Evolutionary conservation across 1,140 invertebrate genomes (phyloP).

Genomic region (Octopus bimaculoides): DNA sequence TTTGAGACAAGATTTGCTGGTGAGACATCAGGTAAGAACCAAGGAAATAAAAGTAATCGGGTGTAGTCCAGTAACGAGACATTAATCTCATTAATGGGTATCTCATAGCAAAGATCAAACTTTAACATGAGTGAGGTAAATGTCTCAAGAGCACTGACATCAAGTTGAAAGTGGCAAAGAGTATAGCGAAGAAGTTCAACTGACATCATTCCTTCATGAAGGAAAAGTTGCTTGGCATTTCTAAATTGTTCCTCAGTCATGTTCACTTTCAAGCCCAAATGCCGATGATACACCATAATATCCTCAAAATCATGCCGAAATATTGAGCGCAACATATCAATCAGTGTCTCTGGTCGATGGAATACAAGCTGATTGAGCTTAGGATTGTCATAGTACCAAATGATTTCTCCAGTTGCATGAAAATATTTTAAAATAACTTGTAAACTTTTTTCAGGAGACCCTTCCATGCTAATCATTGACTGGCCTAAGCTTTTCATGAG

Average conservation of each 20-base stretch:
- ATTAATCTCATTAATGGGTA: conserved; percentile 27
- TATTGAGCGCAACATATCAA: conserved; percentile 50
- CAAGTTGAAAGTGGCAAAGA: conserved; percentile 42
- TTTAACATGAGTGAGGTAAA: conserved; percentile 49
- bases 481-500: conserved; percentile 36
- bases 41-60: conserved; percentile 45
- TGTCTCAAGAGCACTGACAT: conserved; percentile 38
- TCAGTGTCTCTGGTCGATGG: conserved; percentile 47
- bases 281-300: conserved; percentile 34
- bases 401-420: conserved; percentile 48
- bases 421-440: conserved; percentile 44
- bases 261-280: conserved; percentile 13
- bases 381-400: conserved; percentile 48
- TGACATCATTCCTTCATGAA: conserved; percentile 44
- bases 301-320: conserved; percentile 50
- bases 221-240: conserved; percentile 42
- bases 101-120: conserved; percentile 50
- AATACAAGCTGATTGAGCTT: conserved; percentile 43
- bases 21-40: conserved; percentile 41
- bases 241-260: conserved; percentile 35
- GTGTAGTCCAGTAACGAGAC: conserved; percentile 31
- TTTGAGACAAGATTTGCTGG: conserved; percentile 28
- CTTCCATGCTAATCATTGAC: conserved; percentile 40
- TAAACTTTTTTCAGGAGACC: conserved; percentile 41
- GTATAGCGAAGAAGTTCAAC: conserved; percentile 42